Conservation (phyloP, 2,888 invertebrate genomes). For the Cacoxenus indagator region DNA sequence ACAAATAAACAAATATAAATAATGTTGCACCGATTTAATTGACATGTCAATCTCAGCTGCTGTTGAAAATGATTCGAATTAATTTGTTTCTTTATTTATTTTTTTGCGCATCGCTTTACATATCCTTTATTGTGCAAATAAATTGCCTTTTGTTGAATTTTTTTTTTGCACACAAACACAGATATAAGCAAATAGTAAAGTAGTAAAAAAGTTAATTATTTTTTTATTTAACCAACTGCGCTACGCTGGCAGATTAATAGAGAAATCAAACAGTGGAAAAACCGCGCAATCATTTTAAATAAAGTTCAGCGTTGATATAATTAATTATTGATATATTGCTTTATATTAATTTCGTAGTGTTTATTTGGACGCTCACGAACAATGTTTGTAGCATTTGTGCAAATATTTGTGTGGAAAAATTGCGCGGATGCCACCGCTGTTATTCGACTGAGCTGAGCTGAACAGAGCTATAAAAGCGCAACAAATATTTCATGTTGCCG, state of each 20-base stretch:
- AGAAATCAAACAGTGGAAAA: slow-evolving; percentile 7
- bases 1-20: not conserved
- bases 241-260: not conserved
- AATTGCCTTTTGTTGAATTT: slow-evolving; percentile 9
- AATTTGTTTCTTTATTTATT: not conserved
- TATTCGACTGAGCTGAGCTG: not conserved
- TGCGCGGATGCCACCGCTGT: not conserved
- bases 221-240: not conserved
- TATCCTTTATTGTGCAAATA: not conserved
- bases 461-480: not conserved
- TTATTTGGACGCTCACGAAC: slow-evolving; percentile 18
- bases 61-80: not conserved
- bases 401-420: slow-evolving; percentile 40
- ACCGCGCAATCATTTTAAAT: slow-evolving; percentile 31
- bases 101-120: not conserved
- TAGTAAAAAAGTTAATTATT: not conserved
- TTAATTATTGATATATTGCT: not conserved
- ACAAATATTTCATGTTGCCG: not conserved
- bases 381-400: slow-evolving; percentile 37
- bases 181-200: too few relatives aligned
- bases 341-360: not conserved
- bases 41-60: not conserved
- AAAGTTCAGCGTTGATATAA: slow-evolving; percentile 13
- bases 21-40: not conserved
- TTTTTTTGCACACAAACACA: not conserved